Evolutionary conservation across 2,113 vertebrate genomes (phyloP).

Genomic region (Pongo pygmaeus): DNA sequence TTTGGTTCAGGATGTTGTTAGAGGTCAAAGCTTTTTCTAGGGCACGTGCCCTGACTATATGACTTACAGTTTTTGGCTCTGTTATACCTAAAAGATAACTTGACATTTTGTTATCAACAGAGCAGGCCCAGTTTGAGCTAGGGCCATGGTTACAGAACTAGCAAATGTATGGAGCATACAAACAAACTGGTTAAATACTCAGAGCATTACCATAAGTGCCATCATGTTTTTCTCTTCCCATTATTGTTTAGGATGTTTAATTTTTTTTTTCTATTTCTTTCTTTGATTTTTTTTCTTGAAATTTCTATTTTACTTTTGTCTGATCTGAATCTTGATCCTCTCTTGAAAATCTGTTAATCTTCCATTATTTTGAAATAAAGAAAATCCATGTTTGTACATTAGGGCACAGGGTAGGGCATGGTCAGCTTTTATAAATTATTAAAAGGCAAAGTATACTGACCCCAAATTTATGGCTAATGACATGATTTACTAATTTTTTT

Average conservation of each 20-base stretch:
- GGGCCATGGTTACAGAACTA: neutral
- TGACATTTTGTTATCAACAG: no score
- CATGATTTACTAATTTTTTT: neutral
- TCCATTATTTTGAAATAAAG: neutral
- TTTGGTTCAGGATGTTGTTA: no score
- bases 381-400: neutral
- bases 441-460: neutral
- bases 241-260: neutral
- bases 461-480: neutral
- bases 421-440: neutral
- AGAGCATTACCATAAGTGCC: neutral
- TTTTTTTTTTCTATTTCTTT: neutral
- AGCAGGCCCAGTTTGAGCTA: no score
- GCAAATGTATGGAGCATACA: neutral
- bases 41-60: no score
- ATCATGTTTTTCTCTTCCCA: neutral
- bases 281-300: neutral
- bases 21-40: no score
- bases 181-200: neutral
- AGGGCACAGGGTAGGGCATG: rapidly evolving
- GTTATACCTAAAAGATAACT: no score
- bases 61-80: no score
- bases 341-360: neutral
- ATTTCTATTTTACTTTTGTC: neutral
- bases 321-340: neutral